A percentile compares a stretch with the other conserved stretches of the same genome.
Conservation (phyloP, 2,113 vertebrate genomes). For the Pardalotus punctatus region DNA sequence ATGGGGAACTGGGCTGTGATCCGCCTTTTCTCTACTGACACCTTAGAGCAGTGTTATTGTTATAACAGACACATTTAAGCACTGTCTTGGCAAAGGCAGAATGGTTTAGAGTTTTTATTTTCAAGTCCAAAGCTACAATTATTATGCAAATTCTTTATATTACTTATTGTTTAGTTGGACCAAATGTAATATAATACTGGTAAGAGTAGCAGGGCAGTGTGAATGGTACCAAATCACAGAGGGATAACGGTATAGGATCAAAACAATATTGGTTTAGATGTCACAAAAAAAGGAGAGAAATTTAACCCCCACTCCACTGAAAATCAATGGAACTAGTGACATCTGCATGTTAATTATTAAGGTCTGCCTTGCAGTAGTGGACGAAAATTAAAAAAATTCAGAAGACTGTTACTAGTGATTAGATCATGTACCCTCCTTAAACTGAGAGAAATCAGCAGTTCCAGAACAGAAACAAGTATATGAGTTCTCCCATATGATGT, state of each 20-base stretch:
- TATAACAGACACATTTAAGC: background rate
- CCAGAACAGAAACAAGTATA: background rate
- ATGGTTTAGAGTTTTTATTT: background rate
- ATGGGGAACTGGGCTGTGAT: background rate
- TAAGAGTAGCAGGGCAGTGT: background rate
- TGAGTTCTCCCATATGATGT: background rate
- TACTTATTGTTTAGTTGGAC: background rate
- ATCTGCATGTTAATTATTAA: background rate
- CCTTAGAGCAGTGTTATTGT: background rate
- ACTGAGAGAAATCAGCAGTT: background rate
- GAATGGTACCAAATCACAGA: background rate
- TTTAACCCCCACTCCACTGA: background rate
- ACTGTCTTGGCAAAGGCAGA: background rate
- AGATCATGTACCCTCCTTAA: background rate
- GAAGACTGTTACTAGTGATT: background rate
- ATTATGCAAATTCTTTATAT: background rate
- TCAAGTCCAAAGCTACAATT: background rate
- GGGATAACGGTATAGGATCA: background rate
- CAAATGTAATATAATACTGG: background rate
- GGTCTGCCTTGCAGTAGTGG: background rate
- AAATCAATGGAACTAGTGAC: background rate
- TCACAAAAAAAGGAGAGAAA: background rate
- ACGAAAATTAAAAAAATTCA: background rate
- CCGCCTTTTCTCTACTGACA: background rate
- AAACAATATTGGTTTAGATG: background rate